Base-by-base conservation (phyloP, 1,140 invertebrate species). In the Drosophila kepulauana region DNA sequence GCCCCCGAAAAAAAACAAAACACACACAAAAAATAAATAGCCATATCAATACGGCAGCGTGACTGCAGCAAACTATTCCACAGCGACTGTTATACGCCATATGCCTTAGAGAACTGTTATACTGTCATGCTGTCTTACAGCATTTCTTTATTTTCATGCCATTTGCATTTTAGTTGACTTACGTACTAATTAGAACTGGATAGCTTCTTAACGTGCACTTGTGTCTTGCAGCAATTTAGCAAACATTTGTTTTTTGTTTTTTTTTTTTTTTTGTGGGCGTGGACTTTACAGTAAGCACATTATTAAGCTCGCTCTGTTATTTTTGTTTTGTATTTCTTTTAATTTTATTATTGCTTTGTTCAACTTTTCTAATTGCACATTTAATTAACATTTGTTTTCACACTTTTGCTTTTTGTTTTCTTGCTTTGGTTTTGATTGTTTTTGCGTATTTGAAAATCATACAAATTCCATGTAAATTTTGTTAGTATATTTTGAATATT, bases 351-450 rank as follows among this genome's bases (percentile, higher is more conserved):
- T 71, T 66, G 57, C 57, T 70, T 81, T 81, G 57, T 65, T 71
- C 13, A 52, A 59, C 51, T 71, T 75, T 78, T 69, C 73, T 87
- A 88, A 87, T 87, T 88, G 85, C 77, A 81, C 85, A 85, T 78
- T 89, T 84, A 89, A 64, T 82, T 78, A 87, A 84, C 80, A 81
- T 81, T 84, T 75, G 72, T 81, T 81, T 56, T 52, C 33, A 43
- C 16, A 67, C 35, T 35, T 49, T 78, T 63, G 41, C 43, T 20
- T 51, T 65, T 38, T 43, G 8, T 25, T 46, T 16, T n/a, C 8
- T 38, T 38, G 35, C 35, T 58, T 48, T 59, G n/a, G 8, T 64
- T 58, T 13, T 67, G 45, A 57, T 38, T 54, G 15, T 51, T 56
- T 59, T 38, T 57, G 45, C 28, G 16, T 51, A 13, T 6, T n/a